Evolutionary conservation across 2,113 vertebrate genomes (phyloP), one percentile per base, ranked within the genome.

Genomic region (Deroptyus accipitrinus): DNA sequence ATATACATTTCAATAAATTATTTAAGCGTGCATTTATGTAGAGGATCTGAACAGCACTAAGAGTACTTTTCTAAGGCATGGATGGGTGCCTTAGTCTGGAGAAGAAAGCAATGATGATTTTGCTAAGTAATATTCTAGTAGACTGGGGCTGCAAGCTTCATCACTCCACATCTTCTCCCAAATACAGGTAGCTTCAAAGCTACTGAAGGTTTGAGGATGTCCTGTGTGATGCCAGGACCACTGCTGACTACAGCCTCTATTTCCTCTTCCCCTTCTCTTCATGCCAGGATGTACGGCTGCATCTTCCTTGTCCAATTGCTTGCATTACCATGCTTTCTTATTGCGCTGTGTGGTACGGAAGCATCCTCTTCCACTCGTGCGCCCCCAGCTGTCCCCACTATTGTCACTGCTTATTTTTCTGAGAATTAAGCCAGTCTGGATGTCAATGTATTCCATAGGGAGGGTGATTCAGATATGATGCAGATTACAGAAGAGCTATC

Each of bases 1-100:
- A 93, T 69, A 93, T 87, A 86, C 57, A 90, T 94, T 91, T 87
- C 73, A 79, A 94, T 97, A 73, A 95, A 96, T 95, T 89, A 93
- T 92, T 96, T 82, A 94, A 84, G 48, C 54, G 33, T 48, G 15
- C 66, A 66, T 95, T 93, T 88, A 82, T 93, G 73, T 69, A 74
- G 52, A 91, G 19, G 7, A 62, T 82, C 55, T 86, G 66, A 92
- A 87, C 20, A 52, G 41, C 66, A 85, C 52, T 72, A 88, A 79
- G 49, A 69, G 42, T 74, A 64, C 18, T 51, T 73, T 92, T 86
- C 83, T 93, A 41, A 42, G 66, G 52, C 62, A 35, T 11, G 41
- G 27, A 17, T 76, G 62, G 55, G 10, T 81, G 44, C 48, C 35
- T 20, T 74, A 59, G 8, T 42, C 48, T 46, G 44, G 28, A 84